Percentiles rank a stretch among this genome's conserved stretches.
These are phyloP conservation scores for Fulmarus glacialis DNA, from an alignment of 2,113 vertebrate species.

Conservation along the genomic window DNA sequence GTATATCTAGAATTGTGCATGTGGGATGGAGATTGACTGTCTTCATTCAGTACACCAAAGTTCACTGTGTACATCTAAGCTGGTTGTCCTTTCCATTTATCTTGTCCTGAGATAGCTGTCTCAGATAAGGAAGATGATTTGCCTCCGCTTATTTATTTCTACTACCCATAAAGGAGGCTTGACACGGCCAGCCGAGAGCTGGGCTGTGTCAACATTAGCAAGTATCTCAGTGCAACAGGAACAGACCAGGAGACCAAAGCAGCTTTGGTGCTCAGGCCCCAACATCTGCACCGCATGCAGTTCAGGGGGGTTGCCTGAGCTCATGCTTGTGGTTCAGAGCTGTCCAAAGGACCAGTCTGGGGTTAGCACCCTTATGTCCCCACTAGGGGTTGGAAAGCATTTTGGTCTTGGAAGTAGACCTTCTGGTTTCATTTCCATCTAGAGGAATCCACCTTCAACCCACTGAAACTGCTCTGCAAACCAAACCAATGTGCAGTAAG, in stretches of 20 bases:
- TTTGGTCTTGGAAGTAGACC: neutral
- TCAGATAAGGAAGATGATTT: neutral
- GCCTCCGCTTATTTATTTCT: neutral
- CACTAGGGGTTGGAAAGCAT: neutral
- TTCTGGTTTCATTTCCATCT: neutral
- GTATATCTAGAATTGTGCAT: neutral
- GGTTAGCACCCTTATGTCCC: neutral
- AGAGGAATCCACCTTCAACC: neutral
- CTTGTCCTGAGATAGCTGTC: neutral
- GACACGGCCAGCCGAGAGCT: neutral
- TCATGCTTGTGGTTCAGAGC: neutral
- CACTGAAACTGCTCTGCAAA: neutral
- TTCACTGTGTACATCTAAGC: neutral
- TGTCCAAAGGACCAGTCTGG: neutral
- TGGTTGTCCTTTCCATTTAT: neutral
- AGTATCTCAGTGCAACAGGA: neutral
- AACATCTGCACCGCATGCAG: neutral
- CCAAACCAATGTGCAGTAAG: neutral
- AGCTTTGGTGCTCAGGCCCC: neutral
- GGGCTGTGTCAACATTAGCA: neutral
- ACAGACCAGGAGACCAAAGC: neutral
- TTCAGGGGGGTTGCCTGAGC: neutral
- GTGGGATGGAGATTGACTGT: neutral
- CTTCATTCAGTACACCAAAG: neutral
- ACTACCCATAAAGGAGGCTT: neutral